phyloP scores from a whole-genome alignment of 2,888 invertebrate species.

The Epistrophe eligans region DNA sequence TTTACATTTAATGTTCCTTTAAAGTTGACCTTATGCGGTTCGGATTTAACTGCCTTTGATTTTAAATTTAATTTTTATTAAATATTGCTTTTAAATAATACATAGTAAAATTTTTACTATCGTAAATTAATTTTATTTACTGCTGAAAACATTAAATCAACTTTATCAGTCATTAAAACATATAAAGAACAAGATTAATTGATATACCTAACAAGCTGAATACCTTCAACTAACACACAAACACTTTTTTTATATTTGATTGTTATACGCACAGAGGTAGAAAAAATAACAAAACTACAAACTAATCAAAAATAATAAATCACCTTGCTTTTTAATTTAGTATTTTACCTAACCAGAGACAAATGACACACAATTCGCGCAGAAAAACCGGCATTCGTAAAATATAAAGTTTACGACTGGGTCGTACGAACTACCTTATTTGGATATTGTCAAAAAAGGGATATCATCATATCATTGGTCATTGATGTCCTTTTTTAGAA shows the following conservation, averaged over 20 bases:
- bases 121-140: not conserved
- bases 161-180: constrained; percentile 27
- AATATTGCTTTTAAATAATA: constrained; percentile 12
- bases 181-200: constrained; percentile 6
- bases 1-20: constrained; percentile 40
- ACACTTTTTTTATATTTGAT: constrained; percentile 6
- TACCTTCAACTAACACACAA: constrained; percentile 2
- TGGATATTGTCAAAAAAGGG: too few relatives aligned
- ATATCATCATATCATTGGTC: too few relatives aligned
- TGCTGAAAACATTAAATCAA: constrained; percentile 4
- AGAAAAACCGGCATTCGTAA: not conserved
- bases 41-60: not conserved
- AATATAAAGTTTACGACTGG: not conserved
- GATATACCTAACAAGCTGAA: constrained; percentile 1
- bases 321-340: constrained; percentile 1
- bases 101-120: not conserved
- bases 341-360: constrained; percentile 1
- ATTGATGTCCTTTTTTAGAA: too few relatives aligned
- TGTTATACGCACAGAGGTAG: not conserved
- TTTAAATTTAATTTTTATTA: not conserved
- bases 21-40: constrained; percentile 23
- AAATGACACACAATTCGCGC: not conserved
- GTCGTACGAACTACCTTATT: not conserved
- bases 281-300: not conserved
- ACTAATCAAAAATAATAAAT: constrained; percentile 8